phyloP scores from a whole-genome alignment of 1,140 invertebrate species.

The Tetragonula clypearis region DNA sequence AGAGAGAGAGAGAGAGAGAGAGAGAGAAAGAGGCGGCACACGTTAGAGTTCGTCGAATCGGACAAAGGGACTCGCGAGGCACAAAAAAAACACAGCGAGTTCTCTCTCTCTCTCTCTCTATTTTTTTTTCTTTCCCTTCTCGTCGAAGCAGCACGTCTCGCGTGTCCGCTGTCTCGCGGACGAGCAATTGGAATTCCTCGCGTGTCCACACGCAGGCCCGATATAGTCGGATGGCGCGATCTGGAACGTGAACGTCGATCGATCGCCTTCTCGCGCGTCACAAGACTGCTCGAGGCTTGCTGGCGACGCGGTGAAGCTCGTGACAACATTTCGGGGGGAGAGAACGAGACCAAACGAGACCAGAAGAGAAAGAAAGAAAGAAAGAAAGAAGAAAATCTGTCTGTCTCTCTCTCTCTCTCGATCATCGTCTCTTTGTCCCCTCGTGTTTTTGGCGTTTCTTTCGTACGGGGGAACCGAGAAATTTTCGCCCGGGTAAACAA shows the following conservation, averaged over 20 bases:
- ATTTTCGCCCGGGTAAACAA: background rate
- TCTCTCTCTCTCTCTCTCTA: slow-evolving; percentile 14
- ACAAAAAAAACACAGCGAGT: background rate
- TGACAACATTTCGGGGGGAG: slow-evolving; percentile 4
- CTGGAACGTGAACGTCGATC: slow-evolving; percentile 57
- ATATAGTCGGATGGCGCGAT: slow-evolving; percentile 54
- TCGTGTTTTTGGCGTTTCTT: background rate
- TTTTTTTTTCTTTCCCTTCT: background rate
- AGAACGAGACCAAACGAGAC: background rate
- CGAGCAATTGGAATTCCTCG: slow-evolving; percentile 54
- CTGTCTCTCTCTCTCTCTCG: background rate
- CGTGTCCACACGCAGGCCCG: slow-evolving; percentile 53
- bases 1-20: no score
- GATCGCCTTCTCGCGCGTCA: slow-evolving; percentile 52
- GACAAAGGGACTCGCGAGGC: background rate
- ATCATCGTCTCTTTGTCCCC: background rate
- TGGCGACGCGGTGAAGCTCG: no score
- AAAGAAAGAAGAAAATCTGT: background rate
- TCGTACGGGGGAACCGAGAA: background rate
- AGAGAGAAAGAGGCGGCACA: no score
- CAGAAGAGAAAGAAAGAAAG: background rate
- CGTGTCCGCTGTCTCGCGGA: slow-evolving; percentile 40
- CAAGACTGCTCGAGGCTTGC: slow-evolving; percentile 24
- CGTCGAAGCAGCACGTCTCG: slow-evolving; percentile 13
- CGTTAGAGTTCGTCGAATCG: slow-evolving; percentile 10